A percentile compares a stretch with the other conserved stretches of the same genome.
phyloP scores from a whole-genome alignment of 2,888 invertebrate genomes.

The Caradrina kadenii region DNA sequence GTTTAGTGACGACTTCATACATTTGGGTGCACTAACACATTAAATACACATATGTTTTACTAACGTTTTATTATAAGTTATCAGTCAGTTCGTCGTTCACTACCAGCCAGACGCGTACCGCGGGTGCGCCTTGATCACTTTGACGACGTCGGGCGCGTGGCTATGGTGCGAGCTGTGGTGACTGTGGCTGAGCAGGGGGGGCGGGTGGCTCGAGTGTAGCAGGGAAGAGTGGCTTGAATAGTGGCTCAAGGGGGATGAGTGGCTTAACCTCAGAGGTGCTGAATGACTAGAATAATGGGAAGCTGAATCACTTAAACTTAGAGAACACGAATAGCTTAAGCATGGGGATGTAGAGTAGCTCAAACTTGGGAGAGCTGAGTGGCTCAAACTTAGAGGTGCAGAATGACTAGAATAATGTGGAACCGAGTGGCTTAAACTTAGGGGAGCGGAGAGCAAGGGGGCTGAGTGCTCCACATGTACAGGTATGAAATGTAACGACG shows the following conservation, averaged over 20 bases:
- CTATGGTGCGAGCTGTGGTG: conserved; percentile 6
- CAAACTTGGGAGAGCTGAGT: conserved; percentile 11
- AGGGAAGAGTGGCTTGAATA: conserved; percentile 7
- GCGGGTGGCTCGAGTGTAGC: conserved; percentile 1
- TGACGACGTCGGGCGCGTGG: conserved; percentile 51
- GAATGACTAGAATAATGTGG: conserved; percentile 21
- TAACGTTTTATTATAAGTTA: conserved; percentile 17
- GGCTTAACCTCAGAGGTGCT: conserved; percentile 21
- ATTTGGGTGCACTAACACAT: background rate
- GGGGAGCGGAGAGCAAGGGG: conserved; percentile 32
- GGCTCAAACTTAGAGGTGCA: conserved; percentile 21
- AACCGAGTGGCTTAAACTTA: conserved; percentile 13
- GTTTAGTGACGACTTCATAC: background rate
- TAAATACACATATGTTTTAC: conserved; percentile 7
- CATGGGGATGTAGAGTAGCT: too few relatives aligned
- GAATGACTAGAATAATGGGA: conserved; percentile 19
- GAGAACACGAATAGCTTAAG: conserved; percentile 9
- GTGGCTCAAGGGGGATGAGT: conserved; percentile 6
- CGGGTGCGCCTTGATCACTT: conserved; percentile 52
- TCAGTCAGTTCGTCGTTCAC: conserved; percentile 5
- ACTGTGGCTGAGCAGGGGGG: conserved; percentile 10
- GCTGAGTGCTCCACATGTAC: conserved; percentile 16
- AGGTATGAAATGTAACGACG: conserved; percentile 33
- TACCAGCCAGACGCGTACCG: conserved; percentile 59
- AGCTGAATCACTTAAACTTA: conserved; percentile 25